Base-by-base conservation (phyloP, 2,797 vertebrate species). In the Diplodus sargus region DNA sequence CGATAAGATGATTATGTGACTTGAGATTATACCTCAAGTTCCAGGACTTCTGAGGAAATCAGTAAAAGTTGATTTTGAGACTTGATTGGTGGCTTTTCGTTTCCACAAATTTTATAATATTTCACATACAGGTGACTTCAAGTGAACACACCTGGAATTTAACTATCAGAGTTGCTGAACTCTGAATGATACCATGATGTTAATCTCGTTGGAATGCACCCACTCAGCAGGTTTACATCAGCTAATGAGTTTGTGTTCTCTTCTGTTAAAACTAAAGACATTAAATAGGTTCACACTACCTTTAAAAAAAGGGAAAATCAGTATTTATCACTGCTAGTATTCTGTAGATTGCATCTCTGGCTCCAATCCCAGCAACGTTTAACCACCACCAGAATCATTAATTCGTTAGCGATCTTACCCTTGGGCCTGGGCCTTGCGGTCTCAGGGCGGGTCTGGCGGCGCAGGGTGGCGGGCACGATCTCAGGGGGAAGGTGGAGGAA, bases 401-500 rank as follows among this genome's bases (percentile, higher is more conserved):
- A 34, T 2, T 17, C 3, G 12, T 34, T 1, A 3, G 2, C 53
- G 10, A 4, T 7, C 85, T 67, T 82, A 99, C 98, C 97, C 95
- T 99, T 99, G 79, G 98, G 98, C 81, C 98, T 95, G 1, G 98
- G 98, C 84, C 98, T 94, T 90, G 97, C 97, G 0, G 98, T 99
- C 93, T 99, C 98, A 0, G 98, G 98, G 28, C 98, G 97, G 83
- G 97, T 99, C 94, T 96, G 96, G 30, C 98, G 96, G 70, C 98
- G 97, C 82, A 99, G 91, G 30, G 98, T 99, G 30, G 98, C 98
- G 0, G 98, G 98, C 71, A 99, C 98, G 0, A 99, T 99, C 94
- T 99, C 98, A 0, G 97, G 97, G 52, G 98, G 98, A 16, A 99
- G 95, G 86, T 99, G 98, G 8, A 99, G 96, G 93, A 99, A 99